Evolutionary conservation across 2,797 vertebrate species (phyloP).

Genomic region (Erpetoichthys calabaricus): DNA sequence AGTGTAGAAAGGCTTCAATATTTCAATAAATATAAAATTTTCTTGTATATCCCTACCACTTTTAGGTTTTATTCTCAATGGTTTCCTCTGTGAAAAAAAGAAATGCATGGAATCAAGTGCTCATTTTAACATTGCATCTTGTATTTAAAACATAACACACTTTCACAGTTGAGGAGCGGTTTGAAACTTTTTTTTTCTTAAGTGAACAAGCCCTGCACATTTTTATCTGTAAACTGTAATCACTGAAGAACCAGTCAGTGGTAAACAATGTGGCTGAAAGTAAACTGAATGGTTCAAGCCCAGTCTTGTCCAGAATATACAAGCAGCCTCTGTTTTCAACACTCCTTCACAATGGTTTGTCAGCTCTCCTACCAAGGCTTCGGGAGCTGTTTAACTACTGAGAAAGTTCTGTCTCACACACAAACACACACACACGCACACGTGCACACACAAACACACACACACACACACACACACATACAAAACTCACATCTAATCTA

Average conservation of each 20-base stretch:
- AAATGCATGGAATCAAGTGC: too few relatives aligned
- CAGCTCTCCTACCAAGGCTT: neutral
- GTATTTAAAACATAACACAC: too few relatives aligned
- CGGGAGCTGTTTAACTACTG: neutral
- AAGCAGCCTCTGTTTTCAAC: neutral
- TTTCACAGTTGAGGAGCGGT: neutral
- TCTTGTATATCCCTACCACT: too few relatives aligned
- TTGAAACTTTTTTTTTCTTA: neutral
- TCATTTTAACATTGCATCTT: too few relatives aligned
- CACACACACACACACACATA: slow-evolving; percentile 7
- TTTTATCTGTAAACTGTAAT: neutral
- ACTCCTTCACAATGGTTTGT: slow-evolving; percentile 1
- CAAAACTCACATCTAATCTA: too few relatives aligned
- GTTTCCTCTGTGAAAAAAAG: too few relatives aligned
- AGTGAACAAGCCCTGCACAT: neutral
- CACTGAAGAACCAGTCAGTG: neutral
- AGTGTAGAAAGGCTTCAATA: too few relatives aligned
- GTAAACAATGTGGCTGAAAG: slow-evolving; percentile 3
- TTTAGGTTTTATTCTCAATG: too few relatives aligned
- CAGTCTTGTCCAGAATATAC: slow-evolving; percentile 13
- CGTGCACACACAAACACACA: slow-evolving; percentile 1
- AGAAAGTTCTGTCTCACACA: neutral
- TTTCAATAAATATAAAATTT: too few relatives aligned
- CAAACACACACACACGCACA: slow-evolving; percentile 6
- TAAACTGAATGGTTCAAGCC: slow-evolving; percentile 9